Evolutionary conservation across 2,113 vertebrate species (phyloP).

Genomic region (Corythaixoides concolor): DNA sequence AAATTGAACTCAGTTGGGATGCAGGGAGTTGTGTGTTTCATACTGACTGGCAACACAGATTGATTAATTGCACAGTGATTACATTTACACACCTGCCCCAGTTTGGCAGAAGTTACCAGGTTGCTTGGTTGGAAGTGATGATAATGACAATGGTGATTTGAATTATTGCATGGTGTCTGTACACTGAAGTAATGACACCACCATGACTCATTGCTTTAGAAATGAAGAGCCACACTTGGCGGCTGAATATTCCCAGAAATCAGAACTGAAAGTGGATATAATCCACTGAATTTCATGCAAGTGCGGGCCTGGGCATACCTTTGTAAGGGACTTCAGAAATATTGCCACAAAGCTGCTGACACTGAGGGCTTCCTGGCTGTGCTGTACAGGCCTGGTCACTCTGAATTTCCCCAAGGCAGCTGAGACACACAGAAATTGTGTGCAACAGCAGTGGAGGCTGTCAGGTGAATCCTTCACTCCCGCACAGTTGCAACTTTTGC

Average conservation of each 20-base stretch:
- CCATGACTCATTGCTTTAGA: neutral
- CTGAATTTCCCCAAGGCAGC: neutral
- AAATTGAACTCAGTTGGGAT: neutral
- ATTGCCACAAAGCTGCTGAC: neutral
- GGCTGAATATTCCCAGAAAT: neutral
- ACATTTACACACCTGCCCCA: neutral
- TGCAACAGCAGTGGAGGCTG: neutral
- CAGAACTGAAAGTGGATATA: neutral
- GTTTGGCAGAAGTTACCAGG: neutral
- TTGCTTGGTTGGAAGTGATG: neutral
- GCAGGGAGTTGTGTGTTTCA: neutral
- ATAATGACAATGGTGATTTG: neutral
- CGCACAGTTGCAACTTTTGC: neutral
- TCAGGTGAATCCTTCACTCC: neutral
- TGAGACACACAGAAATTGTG: neutral
- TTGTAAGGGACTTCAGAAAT: neutral
- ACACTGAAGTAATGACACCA: neutral
- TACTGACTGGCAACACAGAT: neutral
- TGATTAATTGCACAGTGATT: conserved; percentile 12
- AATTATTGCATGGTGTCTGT: neutral
- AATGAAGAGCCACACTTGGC: neutral
- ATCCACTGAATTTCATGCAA: neutral
- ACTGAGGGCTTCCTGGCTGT: neutral
- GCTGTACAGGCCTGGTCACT: neutral
- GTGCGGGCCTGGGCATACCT: neutral